phyloP scores from a whole-genome alignment of 2,113 vertebrate species.

The Ochotona princeps region DNA sequence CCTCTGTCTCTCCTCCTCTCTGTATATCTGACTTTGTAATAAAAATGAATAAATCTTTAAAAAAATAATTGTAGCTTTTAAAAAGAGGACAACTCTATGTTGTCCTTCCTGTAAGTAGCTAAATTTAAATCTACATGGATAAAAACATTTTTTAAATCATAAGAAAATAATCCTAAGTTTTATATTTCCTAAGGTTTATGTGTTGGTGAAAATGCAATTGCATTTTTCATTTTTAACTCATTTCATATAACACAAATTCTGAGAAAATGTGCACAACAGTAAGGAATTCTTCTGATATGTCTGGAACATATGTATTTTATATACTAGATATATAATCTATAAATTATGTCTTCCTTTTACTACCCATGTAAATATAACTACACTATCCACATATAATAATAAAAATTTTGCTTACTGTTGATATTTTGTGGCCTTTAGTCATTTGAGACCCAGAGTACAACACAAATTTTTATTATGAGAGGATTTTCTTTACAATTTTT shows the following conservation, averaged over 20 bases:
- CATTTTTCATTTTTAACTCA: not conserved
- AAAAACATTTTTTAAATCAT: constrained; percentile 36
- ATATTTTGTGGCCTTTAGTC: constrained; percentile 39
- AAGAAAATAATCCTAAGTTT: not conserved
- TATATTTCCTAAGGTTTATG: not conserved
- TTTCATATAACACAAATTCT: constrained; percentile 11
- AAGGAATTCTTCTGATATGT: not conserved
- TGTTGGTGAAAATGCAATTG: constrained; percentile 9
- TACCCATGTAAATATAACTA: not conserved
- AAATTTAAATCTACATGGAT: constrained; percentile 16
- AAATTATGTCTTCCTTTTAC: not conserved
- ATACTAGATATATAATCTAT: not conserved
- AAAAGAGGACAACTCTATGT: not conserved
- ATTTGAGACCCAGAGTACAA: constrained; percentile 30
- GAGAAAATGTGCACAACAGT: not conserved
- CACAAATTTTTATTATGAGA: not conserved
- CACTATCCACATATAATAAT: not conserved
- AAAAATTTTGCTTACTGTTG: constrained; percentile 5
- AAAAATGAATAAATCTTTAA: no score
- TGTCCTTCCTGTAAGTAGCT: not conserved
- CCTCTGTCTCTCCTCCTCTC: no score
- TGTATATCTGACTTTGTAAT: no score
- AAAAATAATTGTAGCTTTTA: not conserved
- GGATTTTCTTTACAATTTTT: not conserved
- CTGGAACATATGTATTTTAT: not conserved